Evolutionary conservation across 1,140 invertebrate genomes (phyloP).

Genomic region (Odontomachus brunneus): DNA sequence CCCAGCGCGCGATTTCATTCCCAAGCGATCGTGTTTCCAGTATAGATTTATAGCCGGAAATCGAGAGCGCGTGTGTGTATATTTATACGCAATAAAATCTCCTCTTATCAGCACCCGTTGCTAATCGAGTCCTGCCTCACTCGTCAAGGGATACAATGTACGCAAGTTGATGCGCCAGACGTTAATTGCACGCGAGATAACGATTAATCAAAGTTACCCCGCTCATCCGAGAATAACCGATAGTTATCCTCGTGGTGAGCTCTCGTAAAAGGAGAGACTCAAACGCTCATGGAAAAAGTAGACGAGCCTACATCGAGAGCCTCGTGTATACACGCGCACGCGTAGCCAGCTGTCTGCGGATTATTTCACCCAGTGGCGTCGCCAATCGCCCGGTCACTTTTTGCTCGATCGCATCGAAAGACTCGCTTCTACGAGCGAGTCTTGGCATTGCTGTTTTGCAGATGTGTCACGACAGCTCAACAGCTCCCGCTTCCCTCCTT

Average conservation of each 20-base stretch:
- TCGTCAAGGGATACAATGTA: slow-evolving; percentile 18
- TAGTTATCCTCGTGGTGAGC: slow-evolving; percentile 20
- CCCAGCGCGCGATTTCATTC: neutral
- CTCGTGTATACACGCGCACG: neutral
- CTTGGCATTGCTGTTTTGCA: slow-evolving; percentile 33
- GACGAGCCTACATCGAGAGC: slow-evolving; percentile 31
- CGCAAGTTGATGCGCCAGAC: slow-evolving; percentile 17
- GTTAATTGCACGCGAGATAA: slow-evolving; percentile 44
- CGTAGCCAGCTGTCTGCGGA: slow-evolving; percentile 8
- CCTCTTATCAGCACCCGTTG: slow-evolving; percentile 26
- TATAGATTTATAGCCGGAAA: slow-evolving; percentile 9
- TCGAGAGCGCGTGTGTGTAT: neutral
- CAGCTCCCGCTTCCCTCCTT: slow-evolving; percentile 29
- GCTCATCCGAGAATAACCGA: neutral
- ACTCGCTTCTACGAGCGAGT: neutral
- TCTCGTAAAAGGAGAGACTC: slow-evolving; percentile 39
- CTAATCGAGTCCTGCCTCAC: slow-evolving; percentile 1
- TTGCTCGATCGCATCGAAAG: slow-evolving; percentile 29
- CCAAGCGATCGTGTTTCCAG: neutral
- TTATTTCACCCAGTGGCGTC: slow-evolving; percentile 38
- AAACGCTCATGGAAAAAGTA: slow-evolving; percentile 45
- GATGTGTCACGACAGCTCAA: slow-evolving; percentile 54
- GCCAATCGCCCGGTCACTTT: slow-evolving; percentile 38
- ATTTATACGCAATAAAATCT: slow-evolving; percentile 29
- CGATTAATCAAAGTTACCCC: slow-evolving; percentile 46